Base-by-base conservation (phyloP, 2,888 invertebrate species). In the Thecocarcelia acutangulata region DNA sequence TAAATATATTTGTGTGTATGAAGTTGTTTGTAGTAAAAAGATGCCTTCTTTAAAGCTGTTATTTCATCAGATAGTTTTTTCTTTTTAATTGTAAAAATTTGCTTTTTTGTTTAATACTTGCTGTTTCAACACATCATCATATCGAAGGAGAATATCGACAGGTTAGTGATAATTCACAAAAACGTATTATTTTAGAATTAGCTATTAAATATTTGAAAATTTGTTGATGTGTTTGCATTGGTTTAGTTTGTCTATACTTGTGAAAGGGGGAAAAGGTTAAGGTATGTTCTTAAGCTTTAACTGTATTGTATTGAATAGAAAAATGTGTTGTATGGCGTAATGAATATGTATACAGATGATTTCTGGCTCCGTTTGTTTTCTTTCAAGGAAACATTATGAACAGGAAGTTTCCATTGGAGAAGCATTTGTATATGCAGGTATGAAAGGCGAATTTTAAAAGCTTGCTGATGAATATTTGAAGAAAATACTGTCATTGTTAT, bases 11-110 rank as follows among this genome's bases (percentile, higher is more conserved):
- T 58, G 6, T 63, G 28, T 61, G 44, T 24, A 73, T 54, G 54
- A 61, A 54, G 21, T 61, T 46, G 12, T 56, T 73, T 81, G 64
- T 74, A 74, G 74, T 82, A 78, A 74, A 76, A 69, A 69, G 56
- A 70, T 78, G 82, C 78, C 58, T 69, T 64, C 33, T 33, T 80
- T 81, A 81, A 81, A 81, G 81, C 81, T 81, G 69, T 77, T 69
- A 77, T 76, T 76, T 72, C 42, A 64, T 59, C 33, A 70, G 54
- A 54, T 77, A 77, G 76, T 76, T 72, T 69, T 80, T 21, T 64
- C 13, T 58, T 15, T 9, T 58, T 33, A 68, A 54, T 63, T 40
- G 63, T 42, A 68, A 68, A 68, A 73, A 68, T 52, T 58, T 79
- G 61, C n/a, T 24, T 61, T 64, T 64, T 61, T 59, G 4, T 44